Conservation (phyloP, 2,113 vertebrate genomes). For the Mesembrinibis cayennensis region DNA sequence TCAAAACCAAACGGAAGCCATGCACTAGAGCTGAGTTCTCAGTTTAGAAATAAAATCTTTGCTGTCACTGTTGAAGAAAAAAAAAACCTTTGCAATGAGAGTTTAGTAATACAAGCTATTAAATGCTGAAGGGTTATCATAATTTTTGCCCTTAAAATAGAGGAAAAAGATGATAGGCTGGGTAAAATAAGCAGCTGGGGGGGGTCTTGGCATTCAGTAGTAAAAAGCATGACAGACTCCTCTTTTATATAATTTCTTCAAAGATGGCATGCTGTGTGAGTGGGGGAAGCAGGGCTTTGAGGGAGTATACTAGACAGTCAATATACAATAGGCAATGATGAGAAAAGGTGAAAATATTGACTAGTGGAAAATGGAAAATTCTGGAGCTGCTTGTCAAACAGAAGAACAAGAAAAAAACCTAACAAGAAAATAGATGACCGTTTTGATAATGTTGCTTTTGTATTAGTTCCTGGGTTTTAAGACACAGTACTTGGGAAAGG, state of each 20-base stretch:
- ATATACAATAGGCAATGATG: background rate
- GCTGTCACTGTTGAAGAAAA: background rate
- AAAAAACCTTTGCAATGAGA: background rate
- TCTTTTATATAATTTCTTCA: background rate
- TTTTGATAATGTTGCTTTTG: background rate
- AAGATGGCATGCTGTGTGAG: background rate
- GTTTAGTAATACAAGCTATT: background rate
- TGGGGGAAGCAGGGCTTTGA: background rate
- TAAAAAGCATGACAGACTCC: background rate
- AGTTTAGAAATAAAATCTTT: background rate
- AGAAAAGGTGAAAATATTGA: background rate
- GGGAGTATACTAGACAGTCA: background rate
- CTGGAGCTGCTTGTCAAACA: background rate
- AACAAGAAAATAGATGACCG: background rate
- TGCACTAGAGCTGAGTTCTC: background rate
- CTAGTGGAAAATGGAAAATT: background rate
- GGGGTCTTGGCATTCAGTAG: background rate
- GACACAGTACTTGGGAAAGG: background rate
- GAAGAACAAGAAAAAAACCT: background rate
- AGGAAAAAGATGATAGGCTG: background rate
- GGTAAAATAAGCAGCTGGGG: background rate
- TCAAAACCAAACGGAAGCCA: background rate
- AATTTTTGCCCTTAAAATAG: background rate
- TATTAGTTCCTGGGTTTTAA: background rate
- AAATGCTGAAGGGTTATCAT: background rate